Evolutionary conservation across 92 coral and sea anemone genomes (phyloP), one percentile per base, ranked within the genome.

Genomic region (Palythoa grandiflora): DNA sequence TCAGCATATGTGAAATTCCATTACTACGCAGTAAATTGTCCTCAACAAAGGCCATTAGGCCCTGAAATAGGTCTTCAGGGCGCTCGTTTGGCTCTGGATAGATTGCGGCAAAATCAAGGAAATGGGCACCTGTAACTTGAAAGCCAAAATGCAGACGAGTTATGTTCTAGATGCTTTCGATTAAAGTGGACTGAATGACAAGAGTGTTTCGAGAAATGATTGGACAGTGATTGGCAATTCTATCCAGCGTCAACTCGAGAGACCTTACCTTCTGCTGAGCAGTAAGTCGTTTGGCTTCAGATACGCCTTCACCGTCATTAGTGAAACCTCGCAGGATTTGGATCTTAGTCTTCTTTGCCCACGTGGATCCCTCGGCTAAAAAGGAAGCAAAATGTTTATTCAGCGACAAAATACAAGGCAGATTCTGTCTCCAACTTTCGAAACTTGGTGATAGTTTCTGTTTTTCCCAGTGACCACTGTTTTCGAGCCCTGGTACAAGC

Each of bases 301-400:
- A 53, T 38, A 48, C 44, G 87, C 75, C 21, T 76, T 66, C 50
- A n/a, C 35, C 72, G 35, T 66, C 72, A 66, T 66, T 28, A 66
- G 48, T 36, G 54, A 91, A 57, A 37, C 88, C 60, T 28, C 28
- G 28, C 28, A 28, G 28, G 28, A 28, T 28, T 28, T 28, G 28
- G 28, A 28, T 28, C 28, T 71, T 83, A 14, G 94, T 86, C 66
- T 89, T 93, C 91, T 91, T 93, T 40, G 66, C 89, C 94, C 92
- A 91, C 6, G 87, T 75, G 70, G 84, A 68, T 2, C 87, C 93
- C n/a, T 90, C 93, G 71, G 89, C 91, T 35, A 90, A 87, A 68
- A 93, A 90, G 78, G 90, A 90, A 37, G 90, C 90, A 71, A 93
- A 90, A 74, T 44, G 44, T 16, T 20, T 55, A 19, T 86, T 80